phyloP scores from a whole-genome alignment of 1,140 invertebrate species.

The Telenomus remus region DNA sequence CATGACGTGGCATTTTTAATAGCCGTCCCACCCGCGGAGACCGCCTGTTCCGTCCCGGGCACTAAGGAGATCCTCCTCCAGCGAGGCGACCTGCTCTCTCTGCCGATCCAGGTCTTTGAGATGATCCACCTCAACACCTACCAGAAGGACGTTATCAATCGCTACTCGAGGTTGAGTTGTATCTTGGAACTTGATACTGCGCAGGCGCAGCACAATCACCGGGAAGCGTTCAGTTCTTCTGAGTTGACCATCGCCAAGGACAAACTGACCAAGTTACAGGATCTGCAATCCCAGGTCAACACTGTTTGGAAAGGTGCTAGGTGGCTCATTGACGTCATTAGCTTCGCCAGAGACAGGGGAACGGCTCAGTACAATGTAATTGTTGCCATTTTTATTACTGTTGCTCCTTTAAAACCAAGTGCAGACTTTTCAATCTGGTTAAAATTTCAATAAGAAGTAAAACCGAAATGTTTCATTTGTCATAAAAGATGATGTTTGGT shows the following conservation, averaged over 20 bases:
- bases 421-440: no score
- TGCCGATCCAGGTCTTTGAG: conserved; percentile 94
- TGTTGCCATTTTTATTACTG: conserved; percentile 26
- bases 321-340: conserved; percentile 96
- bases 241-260: conserved; percentile 91
- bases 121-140: conserved; percentile 95
- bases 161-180: conserved; percentile 93
- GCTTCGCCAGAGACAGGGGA: conserved; percentile 90
- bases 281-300: conserved; percentile 88
- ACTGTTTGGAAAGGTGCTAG: conserved; percentile 92
- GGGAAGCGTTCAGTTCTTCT: conserved; percentile 93
- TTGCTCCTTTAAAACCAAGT: no score
- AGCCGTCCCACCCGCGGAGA: conserved; percentile 91
- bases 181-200: conserved; percentile 94
- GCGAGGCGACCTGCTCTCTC: conserved; percentile 85
- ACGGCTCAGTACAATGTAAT: conserved; percentile 63
- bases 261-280: conserved; percentile 86
- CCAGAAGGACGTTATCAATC: conserved; percentile 88
- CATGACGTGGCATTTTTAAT: conserved; percentile 92
- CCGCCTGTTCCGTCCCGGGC: conserved; percentile 92
- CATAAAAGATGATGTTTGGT: no score
- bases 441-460: no score
- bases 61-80: conserved; percentile 88
- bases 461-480: no score
- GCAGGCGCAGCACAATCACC: conserved; percentile 91